Evolutionary conservation across 30 jellyfish, hydroid and myxozoan genomes (phyloP).

Genomic region (Hydractinia symbiolongicarpus): DNA sequence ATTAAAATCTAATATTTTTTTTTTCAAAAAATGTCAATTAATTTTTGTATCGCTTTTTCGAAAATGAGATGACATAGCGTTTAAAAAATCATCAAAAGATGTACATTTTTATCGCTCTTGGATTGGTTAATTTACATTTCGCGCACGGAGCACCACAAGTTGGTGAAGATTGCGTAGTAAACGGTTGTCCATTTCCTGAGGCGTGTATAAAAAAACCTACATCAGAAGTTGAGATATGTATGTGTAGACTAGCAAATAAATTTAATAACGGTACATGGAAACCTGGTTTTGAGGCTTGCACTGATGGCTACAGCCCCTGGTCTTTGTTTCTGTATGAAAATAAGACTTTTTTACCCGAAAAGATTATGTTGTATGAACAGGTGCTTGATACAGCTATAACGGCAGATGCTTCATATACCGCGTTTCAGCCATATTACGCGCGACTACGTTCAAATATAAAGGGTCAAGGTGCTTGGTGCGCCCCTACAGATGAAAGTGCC

Average conservation of each 20-base stretch:
- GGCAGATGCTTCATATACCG: not conserved
- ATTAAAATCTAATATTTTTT: too few relatives aligned
- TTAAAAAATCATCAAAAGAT: too few relatives aligned
- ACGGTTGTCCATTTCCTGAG: too few relatives aligned
- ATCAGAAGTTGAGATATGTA: not conserved
- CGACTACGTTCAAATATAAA: not conserved
- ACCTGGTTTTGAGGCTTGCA: constrained; percentile 1
- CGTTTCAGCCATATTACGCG: not conserved
- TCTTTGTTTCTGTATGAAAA: constrained; percentile 19
- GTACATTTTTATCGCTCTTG: too few relatives aligned
- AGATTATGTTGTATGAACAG: not conserved
- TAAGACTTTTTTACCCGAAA: not conserved
- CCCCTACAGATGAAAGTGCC: not conserved
- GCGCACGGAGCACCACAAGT: too few relatives aligned
- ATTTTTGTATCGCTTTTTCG: too few relatives aligned
- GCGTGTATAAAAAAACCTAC: too few relatives aligned
- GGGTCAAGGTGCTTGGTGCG: constrained; percentile 7
- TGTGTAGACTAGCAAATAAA: not conserved
- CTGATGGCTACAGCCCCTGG: constrained; percentile 9
- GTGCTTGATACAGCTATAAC: not conserved
- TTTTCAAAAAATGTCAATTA: too few relatives aligned
- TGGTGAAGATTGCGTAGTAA: too few relatives aligned
- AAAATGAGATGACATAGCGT: too few relatives aligned
- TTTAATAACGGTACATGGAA: not conserved
- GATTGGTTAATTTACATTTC: too few relatives aligned